A percentile compares a stretch with the other conserved stretches of the same genome.
Conservation (phyloP, 2,113 vertebrate genomes). For the Dascyllus trimaculatus region DNA sequence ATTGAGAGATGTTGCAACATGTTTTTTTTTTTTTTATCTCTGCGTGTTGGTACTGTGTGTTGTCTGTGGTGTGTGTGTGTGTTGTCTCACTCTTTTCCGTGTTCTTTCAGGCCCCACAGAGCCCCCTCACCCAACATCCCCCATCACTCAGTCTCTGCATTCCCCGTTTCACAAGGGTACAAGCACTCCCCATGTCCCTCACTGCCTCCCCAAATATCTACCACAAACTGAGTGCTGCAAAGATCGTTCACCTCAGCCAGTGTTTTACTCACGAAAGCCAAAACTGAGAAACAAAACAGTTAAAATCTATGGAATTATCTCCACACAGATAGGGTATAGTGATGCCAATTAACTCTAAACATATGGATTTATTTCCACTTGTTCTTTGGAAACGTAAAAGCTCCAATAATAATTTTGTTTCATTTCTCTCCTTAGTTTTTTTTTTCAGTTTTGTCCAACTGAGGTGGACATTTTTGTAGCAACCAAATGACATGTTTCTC, state of each 20-base stretch:
- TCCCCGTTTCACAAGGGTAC: slow-evolving; percentile 88
- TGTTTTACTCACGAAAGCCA: not conserved
- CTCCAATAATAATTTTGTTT: not conserved
- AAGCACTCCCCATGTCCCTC: slow-evolving; percentile 73
- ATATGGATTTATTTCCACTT: too few relatives aligned
- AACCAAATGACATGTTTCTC: not conserved
- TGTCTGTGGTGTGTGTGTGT: slow-evolving; percentile 52
- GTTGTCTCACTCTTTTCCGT: slow-evolving; percentile 82
- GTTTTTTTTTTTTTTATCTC: not conserved
- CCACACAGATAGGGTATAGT: too few relatives aligned
- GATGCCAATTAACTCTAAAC: too few relatives aligned
- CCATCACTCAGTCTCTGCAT: slow-evolving; percentile 84
- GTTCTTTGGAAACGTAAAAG: too few relatives aligned
- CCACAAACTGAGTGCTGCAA: not conserved
- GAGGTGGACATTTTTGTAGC: slow-evolving; percentile 27
- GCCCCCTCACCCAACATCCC: slow-evolving; percentile 86
- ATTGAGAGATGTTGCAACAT: not conserved
- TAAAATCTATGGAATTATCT: too few relatives aligned
- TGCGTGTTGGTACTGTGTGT: slow-evolving; percentile 24
- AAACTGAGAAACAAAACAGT: too few relatives aligned
- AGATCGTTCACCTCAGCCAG: slow-evolving; percentile 36
- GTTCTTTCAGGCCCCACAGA: slow-evolving; percentile 87
- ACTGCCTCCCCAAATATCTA: not conserved
- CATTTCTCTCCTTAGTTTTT: not conserved
- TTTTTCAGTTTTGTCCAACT: not conserved